Percentiles rank a stretch among this genome's conserved stretches.
Evolutionary conservation across 2,888 invertebrate species (phyloP).

Genomic region (Cantharis rufa): DNA sequence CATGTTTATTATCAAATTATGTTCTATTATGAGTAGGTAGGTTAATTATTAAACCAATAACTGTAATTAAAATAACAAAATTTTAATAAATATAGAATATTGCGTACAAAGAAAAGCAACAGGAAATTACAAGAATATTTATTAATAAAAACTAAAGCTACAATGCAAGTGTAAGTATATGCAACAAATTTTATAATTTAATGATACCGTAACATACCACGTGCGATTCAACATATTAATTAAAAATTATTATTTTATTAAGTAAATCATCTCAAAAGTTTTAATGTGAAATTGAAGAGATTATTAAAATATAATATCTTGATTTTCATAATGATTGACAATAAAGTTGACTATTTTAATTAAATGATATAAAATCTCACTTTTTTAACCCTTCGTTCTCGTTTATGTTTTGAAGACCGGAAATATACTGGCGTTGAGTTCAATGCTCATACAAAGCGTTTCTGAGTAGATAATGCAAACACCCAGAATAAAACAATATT

Average conservation of each 20-base stretch:
- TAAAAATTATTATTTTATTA: background rate
- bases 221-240: background rate
- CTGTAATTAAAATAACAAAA: background rate
- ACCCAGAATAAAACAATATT: background rate
- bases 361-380: background rate
- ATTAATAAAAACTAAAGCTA: background rate
- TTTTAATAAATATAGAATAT: background rate
- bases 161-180: too few relatives aligned
- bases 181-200: too few relatives aligned
- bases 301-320: background rate
- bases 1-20: background rate
- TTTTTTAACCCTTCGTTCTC: background rate
- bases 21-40: background rate
- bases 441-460: background rate
- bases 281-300: background rate
- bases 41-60: background rate
- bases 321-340: background rate
- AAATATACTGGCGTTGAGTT: background rate
- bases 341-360: background rate
- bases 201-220: too few relatives aligned
- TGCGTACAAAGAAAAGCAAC: background rate
- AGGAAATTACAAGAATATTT: background rate
- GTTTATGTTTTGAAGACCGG: background rate
- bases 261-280: background rate
- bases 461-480: background rate